phyloP scores from a whole-genome alignment of 1,140 invertebrate genomes.

The Zaprionus vittiger region DNA sequence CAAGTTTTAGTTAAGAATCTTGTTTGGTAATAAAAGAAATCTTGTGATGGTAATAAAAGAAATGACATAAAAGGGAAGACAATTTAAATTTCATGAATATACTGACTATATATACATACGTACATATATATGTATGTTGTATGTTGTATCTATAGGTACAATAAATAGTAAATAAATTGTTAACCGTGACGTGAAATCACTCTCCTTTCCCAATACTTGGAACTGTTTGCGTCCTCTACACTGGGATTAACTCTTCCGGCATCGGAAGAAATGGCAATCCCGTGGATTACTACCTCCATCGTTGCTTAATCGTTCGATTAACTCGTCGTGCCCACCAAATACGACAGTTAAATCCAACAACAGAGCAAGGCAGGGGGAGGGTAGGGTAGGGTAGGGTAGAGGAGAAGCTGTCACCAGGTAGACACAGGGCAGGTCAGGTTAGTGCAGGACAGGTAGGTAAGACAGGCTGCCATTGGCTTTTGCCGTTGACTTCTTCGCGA shows the following conservation, averaged over 20 bases:
- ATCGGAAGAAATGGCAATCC: background rate
- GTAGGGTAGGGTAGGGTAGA: background rate
- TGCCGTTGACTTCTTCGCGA: slow-evolving; percentile 44
- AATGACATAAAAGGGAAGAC: no score
- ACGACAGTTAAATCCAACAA: slow-evolving; percentile 2
- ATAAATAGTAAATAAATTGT: background rate
- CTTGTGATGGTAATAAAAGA: no score
- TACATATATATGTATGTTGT: no score
- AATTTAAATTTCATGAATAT: no score
- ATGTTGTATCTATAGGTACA: background rate
- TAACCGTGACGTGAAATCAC: no score
- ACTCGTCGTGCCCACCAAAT: slow-evolving; percentile 7
- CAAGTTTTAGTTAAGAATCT: no score
- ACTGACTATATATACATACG: no score
- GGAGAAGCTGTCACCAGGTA: background rate
- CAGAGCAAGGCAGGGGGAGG: background rate
- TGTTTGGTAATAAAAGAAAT: no score
- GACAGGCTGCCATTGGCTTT: slow-evolving; percentile 36
- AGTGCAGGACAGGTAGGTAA: background rate
- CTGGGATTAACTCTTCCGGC: background rate
- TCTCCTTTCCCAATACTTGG: no score
- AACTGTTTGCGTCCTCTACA: no score
- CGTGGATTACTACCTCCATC: background rate
- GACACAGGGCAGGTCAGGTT: no score
- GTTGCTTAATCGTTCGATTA: slow-evolving; percentile 4